A percentile compares a stretch with the other conserved stretches of the same genome.
phyloP scores from a whole-genome alignment of 2,113 vertebrate species.

The Gracilinanus agilis region DNA sequence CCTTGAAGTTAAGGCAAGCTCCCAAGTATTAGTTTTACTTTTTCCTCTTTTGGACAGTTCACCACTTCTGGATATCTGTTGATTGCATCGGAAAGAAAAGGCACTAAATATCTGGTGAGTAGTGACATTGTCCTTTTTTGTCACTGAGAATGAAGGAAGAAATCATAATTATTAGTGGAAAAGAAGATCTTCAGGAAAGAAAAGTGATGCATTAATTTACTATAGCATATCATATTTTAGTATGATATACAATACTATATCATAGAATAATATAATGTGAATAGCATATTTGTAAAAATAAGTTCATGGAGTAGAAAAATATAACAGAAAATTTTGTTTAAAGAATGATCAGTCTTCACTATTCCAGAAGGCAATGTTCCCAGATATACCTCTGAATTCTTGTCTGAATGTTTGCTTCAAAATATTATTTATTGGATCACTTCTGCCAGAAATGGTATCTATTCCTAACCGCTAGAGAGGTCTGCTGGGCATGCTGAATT shows the following conservation, averaged over 20 bases:
- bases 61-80: constrained; percentile 43
- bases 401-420: not conserved
- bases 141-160: not conserved
- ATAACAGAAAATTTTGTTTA: not conserved
- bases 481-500: not conserved
- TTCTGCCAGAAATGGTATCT: not conserved
- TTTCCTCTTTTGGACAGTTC: constrained; percentile 35
- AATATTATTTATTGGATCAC: not conserved
- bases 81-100: not conserved
- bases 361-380: not conserved
- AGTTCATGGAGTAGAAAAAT: not conserved
- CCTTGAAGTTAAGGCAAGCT: not conserved
- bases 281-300: not conserved
- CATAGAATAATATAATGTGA: not conserved
- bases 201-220: not conserved
- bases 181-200: not conserved
- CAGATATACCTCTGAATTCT: not conserved
- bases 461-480: not conserved
- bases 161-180: not conserved
- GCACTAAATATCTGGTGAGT: constrained; percentile 37
- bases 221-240: too few species aligned
- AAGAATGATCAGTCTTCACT: not conserved
- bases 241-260: not conserved
- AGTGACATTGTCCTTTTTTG: not conserved
- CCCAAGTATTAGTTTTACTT: not conserved